Conservation (phyloP, 2,888 invertebrate species). For the Rhamphomyia laevipes region DNA sequence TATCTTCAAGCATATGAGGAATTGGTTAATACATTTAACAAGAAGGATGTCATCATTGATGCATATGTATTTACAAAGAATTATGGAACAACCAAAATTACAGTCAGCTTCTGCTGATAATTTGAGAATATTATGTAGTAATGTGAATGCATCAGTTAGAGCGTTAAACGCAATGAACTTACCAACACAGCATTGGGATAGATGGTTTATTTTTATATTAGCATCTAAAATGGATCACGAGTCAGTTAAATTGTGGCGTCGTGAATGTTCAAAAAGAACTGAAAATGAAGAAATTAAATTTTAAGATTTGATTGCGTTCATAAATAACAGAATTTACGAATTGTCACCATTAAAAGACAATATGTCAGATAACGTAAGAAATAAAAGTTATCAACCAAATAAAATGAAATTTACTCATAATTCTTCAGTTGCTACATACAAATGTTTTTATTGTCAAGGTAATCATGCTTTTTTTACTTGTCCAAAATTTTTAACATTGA, state of each 20-base stretch:
- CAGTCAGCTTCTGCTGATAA: neutral
- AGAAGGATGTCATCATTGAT: slow-evolving; percentile 4
- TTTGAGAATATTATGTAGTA: neutral
- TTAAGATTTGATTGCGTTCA: neutral
- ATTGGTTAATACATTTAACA: slow-evolving; percentile 2
- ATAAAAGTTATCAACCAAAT: neutral
- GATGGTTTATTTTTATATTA: neutral
- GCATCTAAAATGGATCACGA: slow-evolving; percentile 6
- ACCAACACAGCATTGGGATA: slow-evolving; percentile 4
- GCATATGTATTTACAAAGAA: slow-evolving; percentile 5
- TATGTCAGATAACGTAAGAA: no score
- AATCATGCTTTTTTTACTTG: neutral
- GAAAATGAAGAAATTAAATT: neutral
- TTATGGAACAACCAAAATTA: slow-evolving; percentile 4
- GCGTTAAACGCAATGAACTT: slow-evolving; percentile 5
- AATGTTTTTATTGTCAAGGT: neutral
- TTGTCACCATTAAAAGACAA: neutral
- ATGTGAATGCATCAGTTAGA: neutral
- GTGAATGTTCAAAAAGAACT: neutral
- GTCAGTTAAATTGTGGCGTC: slow-evolving; percentile 4
- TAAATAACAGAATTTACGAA: neutral
- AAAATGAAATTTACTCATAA: neutral
- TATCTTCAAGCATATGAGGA: slow-evolving; percentile 3
- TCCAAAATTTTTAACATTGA: neutral
- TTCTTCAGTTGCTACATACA: neutral